A percentile compares a stretch with the other conserved stretches of the same genome.
Evolutionary conservation across 2,888 invertebrate species (phyloP).

Genomic region (Cryptocephalus moraei): DNA sequence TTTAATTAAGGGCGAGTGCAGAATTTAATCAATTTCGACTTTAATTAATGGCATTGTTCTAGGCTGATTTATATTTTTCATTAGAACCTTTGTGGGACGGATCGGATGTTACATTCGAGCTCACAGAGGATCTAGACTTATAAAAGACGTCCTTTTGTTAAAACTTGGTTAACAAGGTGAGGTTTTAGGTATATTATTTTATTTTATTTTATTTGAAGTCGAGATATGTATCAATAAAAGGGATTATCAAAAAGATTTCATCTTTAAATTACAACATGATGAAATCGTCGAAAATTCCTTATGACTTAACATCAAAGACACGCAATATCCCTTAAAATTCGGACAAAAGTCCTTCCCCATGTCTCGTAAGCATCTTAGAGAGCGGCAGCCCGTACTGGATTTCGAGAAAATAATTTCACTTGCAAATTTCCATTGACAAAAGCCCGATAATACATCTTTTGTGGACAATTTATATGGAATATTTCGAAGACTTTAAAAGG

Average conservation of each 20-base stretch:
- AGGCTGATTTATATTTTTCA: conserved; percentile 11
- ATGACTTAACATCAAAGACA: too few relatives aligned
- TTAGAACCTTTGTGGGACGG: conserved; percentile 1
- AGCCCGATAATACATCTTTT: conserved; percentile 29
- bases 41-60: conserved; percentile 12
- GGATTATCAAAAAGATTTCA: background rate
- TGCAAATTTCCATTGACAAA: conserved; percentile 22
- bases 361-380: conserved; percentile 18
- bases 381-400: conserved; percentile 12
- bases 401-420: conserved; percentile 23
- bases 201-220: too few relatives aligned
- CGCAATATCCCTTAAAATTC: too few relatives aligned
- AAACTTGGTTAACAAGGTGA: too few relatives aligned
- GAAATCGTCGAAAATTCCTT: too few relatives aligned
- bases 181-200: too few relatives aligned
- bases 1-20: conserved; percentile 10
- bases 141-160: too few relatives aligned
- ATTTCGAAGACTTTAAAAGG: conserved; percentile 12
- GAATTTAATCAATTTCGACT: conserved; percentile 13
- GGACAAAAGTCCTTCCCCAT: background rate
- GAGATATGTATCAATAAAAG: too few relatives aligned
- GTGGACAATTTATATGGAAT: conserved; percentile 20
- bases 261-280: background rate
- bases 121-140: too few relatives aligned
- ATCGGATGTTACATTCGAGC: too few relatives aligned